phyloP scores from a whole-genome alignment of 2,797 vertebrate species.

The Schizothorax lantsangensis region DNA sequence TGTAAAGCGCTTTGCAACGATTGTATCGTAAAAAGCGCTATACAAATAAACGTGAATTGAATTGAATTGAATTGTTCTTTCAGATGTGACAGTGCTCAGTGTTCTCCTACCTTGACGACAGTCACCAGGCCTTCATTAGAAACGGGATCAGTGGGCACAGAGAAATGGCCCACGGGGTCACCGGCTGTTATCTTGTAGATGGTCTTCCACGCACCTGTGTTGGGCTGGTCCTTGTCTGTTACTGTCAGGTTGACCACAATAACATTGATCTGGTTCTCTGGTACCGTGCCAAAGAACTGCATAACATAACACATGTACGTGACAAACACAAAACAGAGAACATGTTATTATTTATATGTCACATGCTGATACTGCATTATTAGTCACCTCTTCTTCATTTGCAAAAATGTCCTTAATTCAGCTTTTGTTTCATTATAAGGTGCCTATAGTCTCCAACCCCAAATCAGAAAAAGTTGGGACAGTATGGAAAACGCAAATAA shows the following conservation, averaged over 20 bases:
- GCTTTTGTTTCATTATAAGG: not conserved
- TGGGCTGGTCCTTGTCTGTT: slow-evolving; percentile 95
- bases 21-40: too few species aligned
- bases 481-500: too few species aligned
- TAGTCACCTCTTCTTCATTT: not conserved
- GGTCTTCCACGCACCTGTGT: slow-evolving; percentile 91
- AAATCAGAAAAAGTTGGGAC: too few species aligned
- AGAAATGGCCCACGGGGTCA: slow-evolving; percentile 89
- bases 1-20: too few species aligned
- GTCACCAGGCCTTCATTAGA: slow-evolving; percentile 96
- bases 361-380: not conserved
- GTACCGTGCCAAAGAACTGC: slow-evolving; percentile 94
- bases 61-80: too few species aligned
- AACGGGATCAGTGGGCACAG: slow-evolving; percentile 90
- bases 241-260: slow-evolving; percentile 93
- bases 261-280: slow-evolving; percentile 91
- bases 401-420: not conserved
- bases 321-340: not conserved
- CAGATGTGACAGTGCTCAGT: not conserved
- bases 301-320: slow-evolving; percentile 21
- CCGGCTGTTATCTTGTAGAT: slow-evolving; percentile 90
- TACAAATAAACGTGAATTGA: too few species aligned
- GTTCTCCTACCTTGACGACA: slow-evolving; percentile 88
- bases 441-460: slow-evolving; percentile 29
- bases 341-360: not conserved